These are phyloP conservation scores for Dasyprocta punctata DNA, from an alignment of 2,113 vertebrate genomes.

Conservation along the genomic window DNA sequence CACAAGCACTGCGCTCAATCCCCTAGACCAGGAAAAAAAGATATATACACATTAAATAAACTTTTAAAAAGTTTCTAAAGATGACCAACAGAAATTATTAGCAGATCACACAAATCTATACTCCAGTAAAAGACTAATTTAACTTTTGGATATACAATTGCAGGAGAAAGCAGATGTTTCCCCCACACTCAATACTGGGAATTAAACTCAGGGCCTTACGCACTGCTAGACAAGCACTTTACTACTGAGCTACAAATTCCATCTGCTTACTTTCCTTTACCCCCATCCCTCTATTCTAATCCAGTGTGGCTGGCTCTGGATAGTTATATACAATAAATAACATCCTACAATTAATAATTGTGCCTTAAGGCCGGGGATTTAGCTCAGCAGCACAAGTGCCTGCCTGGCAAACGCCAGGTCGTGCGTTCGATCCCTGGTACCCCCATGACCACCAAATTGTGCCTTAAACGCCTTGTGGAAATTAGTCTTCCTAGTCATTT, in stretches of 20 bases:
- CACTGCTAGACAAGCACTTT: background rate
- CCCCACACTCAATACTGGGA: background rate
- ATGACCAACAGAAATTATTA: background rate
- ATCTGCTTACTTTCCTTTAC: background rate
- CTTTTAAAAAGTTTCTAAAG: background rate
- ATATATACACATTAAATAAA: background rate
- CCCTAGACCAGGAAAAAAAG: background rate
- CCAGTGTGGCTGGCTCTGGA: background rate
- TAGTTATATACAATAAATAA: background rate
- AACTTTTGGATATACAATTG: background rate
- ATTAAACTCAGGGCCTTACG: background rate
- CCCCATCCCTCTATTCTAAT: background rate
- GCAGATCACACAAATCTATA: background rate
- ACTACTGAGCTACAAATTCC: background rate
- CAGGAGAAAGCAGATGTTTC: background rate
- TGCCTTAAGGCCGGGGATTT: too few relatives aligned
- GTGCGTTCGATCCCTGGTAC: too few relatives aligned
- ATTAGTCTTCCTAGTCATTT: background rate
- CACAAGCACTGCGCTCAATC: background rate
- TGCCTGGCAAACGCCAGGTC: too few relatives aligned
- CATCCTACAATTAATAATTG: background rate
- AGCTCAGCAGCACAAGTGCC: too few relatives aligned
- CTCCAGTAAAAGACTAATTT: conserved; percentile 1
- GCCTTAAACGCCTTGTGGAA: background rate
- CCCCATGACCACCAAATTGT: too few relatives aligned